Conservation (phyloP, 2,888 invertebrate genomes). For the Tineola bisselliella region DNA sequence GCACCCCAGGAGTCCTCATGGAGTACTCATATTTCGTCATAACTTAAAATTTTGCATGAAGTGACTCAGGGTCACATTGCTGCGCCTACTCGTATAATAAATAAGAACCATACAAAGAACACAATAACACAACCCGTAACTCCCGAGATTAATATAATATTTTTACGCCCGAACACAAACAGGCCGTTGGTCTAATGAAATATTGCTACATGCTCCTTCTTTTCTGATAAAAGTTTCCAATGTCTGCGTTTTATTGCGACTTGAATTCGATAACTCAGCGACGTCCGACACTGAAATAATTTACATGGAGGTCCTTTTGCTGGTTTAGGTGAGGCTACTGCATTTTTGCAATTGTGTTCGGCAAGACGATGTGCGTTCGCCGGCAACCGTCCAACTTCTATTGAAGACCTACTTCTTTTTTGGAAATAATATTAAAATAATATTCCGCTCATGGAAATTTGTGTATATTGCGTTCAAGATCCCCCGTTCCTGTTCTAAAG, state of each 20-base stretch:
- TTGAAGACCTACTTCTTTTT: not conserved
- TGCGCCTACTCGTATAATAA: conserved; percentile 44
- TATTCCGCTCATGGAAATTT: conserved; percentile 13
- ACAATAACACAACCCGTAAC: conserved; percentile 48
- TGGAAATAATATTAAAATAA: conserved; percentile 10
- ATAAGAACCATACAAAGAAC: conserved; percentile 42
- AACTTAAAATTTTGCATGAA: conserved; percentile 19
- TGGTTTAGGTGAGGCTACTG: conserved; percentile 43
- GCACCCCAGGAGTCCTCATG: conserved; percentile 54
- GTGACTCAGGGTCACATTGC: conserved; percentile 30
- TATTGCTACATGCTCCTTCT: conserved; percentile 56
- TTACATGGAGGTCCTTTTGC: conserved; percentile 53
- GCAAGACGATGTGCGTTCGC: not conserved
- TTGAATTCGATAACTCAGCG: conserved; percentile 53
- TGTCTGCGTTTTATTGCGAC: conserved; percentile 56
- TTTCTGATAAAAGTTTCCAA: conserved; percentile 55
- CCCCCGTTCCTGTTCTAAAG: not conserved
- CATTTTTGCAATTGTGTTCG: conserved; percentile 30
- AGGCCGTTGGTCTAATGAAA: conserved; percentile 50
- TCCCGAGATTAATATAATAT: conserved; percentile 57
- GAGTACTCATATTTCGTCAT: conserved; percentile 38
- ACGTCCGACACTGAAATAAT: conserved; percentile 50
- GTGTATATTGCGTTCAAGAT: not conserved
- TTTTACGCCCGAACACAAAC: conserved; percentile 49
- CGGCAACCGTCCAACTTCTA: conserved; percentile 9